These are phyloP conservation scores for Ahaetulla prasina DNA, from an alignment of 2,113 vertebrate species.

Conservation along the genomic window DNA sequence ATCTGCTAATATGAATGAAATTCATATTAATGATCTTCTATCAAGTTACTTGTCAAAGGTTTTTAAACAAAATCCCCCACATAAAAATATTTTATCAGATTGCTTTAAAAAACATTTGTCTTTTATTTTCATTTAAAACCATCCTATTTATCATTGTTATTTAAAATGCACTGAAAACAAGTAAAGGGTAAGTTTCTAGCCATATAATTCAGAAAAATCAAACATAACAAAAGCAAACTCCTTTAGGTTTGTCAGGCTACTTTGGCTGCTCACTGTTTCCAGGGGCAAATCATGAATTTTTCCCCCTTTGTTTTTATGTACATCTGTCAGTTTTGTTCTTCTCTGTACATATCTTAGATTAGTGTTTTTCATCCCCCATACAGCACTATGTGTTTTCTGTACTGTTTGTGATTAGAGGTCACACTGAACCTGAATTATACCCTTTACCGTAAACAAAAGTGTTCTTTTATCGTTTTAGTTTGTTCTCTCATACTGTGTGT, in stretches of 20 bases:
- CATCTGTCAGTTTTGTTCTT: conserved; percentile 69
- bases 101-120: conserved; percentile 52
- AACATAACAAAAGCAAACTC: conserved; percentile 46
- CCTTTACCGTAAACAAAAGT: conserved; percentile 72
- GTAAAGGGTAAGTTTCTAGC: conserved; percentile 64
- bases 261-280: conserved; percentile 50
- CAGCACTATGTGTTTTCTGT: conserved; percentile 77
- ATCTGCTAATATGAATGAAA: conserved; percentile 77
- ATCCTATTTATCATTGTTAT: conserved; percentile 59
- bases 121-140: conserved; percentile 64
- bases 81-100: conserved; percentile 62
- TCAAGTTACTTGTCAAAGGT: conserved; percentile 61
- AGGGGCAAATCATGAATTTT: conserved; percentile 57
- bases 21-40: conserved; percentile 63
- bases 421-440: conserved; percentile 67
- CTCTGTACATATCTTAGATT: conserved; percentile 67
- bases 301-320: conserved; percentile 62
- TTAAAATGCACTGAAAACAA: conserved; percentile 65
- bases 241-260: conserved; percentile 37
- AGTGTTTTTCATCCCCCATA: conserved; percentile 66
- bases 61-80: conserved; percentile 56
- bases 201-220: conserved; percentile 46
- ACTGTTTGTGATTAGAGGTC: conserved; percentile 72
- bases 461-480: conserved; percentile 70
- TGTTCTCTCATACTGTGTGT: conserved; percentile 75